A percentile compares a stretch with the other conserved stretches of the same genome.
Conservation (phyloP, 2,113 vertebrate genomes). For the Gnathochromis pfefferi region DNA sequence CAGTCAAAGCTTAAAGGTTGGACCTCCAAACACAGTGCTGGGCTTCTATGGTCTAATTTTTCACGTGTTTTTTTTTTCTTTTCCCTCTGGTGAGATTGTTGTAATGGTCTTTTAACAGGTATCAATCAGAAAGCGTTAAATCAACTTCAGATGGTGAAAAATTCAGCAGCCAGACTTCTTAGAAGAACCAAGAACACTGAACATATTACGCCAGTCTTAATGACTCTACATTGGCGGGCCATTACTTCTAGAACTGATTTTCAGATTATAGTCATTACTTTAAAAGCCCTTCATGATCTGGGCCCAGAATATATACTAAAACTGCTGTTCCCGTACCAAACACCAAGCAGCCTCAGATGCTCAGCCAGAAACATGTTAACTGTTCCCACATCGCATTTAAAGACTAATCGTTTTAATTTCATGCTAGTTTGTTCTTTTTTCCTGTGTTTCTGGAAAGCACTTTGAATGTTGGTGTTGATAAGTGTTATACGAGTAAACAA, state of each 20-base stretch:
- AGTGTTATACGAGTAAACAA: neutral
- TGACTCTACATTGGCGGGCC: neutral
- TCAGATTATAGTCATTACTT: neutral
- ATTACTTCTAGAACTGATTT: neutral
- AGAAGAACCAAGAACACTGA: neutral
- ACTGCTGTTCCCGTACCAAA: neutral
- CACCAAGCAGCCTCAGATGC: neutral
- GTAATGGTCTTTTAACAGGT: neutral
- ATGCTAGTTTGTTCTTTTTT: neutral
- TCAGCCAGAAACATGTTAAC: neutral
- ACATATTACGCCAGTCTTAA: neutral
- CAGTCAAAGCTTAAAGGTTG: neutral
- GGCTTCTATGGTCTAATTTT: neutral
- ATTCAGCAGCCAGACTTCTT: neutral
- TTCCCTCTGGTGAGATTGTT: neutral
- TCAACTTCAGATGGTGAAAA: neutral
- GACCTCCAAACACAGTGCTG: neutral
- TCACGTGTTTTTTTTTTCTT: rapidly evolving
- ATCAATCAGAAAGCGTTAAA: neutral
- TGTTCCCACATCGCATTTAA: rapidly evolving
- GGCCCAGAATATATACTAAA: neutral
- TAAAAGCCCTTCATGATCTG: neutral
- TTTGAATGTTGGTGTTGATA: rapidly evolving
- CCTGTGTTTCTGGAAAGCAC: rapidly evolving
- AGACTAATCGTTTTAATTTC: neutral